These are phyloP conservation scores for Gallinago media DNA, from an alignment of 2,113 vertebrate genomes.

Conservation along the genomic window DNA sequence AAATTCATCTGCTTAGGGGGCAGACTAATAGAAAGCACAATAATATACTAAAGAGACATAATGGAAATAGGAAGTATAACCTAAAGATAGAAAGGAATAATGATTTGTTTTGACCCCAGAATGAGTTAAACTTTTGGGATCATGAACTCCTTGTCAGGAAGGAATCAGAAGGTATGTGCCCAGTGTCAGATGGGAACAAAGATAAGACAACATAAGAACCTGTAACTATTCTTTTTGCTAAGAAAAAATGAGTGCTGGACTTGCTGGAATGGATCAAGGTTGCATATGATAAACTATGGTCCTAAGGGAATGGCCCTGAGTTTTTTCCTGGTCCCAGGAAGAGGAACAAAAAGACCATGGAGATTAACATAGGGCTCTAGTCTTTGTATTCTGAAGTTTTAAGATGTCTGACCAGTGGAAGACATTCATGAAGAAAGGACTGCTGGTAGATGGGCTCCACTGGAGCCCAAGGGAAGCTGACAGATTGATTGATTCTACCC, in stretches of 20 bases:
- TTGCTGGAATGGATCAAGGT: background rate
- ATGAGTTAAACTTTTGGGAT: background rate
- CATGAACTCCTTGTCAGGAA: background rate
- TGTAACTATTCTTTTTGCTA: background rate
- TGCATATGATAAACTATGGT: background rate
- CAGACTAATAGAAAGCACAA: background rate
- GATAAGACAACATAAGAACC: background rate
- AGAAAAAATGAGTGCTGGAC: background rate
- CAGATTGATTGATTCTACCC: background rate
- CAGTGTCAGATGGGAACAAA: background rate
- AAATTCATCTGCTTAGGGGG: background rate
- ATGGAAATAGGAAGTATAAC: background rate
- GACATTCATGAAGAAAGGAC: fast-evolving
- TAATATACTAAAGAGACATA: background rate
- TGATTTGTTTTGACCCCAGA: background rate
- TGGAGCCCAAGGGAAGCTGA: background rate
- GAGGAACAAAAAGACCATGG: background rate
- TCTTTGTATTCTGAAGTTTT: background rate
- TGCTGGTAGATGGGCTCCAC: background rate
- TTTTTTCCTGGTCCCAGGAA: background rate
- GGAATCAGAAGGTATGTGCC: background rate
- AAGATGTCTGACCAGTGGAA: background rate
- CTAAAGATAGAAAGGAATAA: background rate
- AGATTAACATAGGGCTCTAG: fast-evolving
- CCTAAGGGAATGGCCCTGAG: background rate